Percentiles rank a stretch among this genome's conserved stretches.
phyloP scores from a whole-genome alignment of 2,888 invertebrate species.

The Ormyrus rosae region DNA sequence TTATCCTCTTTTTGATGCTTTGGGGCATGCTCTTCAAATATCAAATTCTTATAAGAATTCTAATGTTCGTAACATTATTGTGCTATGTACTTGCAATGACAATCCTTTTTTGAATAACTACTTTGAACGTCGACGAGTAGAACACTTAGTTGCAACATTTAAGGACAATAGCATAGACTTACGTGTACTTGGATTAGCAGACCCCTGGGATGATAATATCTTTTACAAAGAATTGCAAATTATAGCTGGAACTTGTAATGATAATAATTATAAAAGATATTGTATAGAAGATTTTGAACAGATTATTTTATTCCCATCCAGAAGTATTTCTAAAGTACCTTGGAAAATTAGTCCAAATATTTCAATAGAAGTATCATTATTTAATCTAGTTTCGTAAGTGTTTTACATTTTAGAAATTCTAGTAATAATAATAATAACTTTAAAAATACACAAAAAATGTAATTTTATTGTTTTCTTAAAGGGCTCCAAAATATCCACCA shows the following conservation, averaged over 20 bases:
- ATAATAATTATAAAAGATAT: constrained; percentile 37
- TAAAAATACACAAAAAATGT: neutral
- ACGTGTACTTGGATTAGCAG: constrained; percentile 55
- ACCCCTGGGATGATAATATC: constrained; percentile 54
- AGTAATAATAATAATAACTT: too few species aligned
- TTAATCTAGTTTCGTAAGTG: constrained; percentile 50
- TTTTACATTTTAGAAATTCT: neutral
- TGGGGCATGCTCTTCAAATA: constrained; percentile 54
- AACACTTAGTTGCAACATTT: constrained; percentile 55
- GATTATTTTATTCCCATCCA: constrained; percentile 55
- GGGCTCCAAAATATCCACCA: constrained; percentile 38
- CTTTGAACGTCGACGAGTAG: constrained; percentile 48
- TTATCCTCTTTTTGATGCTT: constrained; percentile 56
- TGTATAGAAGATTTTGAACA: constrained; percentile 55
- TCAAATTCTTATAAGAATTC: constrained; percentile 40
- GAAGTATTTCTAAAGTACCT: constrained; percentile 48
- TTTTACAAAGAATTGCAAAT: constrained; percentile 61
- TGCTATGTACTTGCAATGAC: constrained; percentile 59
- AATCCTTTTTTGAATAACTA: constrained; percentile 52
- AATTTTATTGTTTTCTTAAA: constrained; percentile 13
- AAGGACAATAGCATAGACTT: constrained; percentile 54
- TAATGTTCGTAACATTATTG: constrained; percentile 54
- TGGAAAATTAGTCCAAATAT: constrained; percentile 53
- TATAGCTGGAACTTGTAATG: constrained; percentile 52
- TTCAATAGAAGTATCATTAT: constrained; percentile 32